Evolutionary conservation across 2,797 vertebrate genomes (phyloP), one percentile per base, ranked within the genome.

Genomic region (Babyrousa celebensis): DNA sequence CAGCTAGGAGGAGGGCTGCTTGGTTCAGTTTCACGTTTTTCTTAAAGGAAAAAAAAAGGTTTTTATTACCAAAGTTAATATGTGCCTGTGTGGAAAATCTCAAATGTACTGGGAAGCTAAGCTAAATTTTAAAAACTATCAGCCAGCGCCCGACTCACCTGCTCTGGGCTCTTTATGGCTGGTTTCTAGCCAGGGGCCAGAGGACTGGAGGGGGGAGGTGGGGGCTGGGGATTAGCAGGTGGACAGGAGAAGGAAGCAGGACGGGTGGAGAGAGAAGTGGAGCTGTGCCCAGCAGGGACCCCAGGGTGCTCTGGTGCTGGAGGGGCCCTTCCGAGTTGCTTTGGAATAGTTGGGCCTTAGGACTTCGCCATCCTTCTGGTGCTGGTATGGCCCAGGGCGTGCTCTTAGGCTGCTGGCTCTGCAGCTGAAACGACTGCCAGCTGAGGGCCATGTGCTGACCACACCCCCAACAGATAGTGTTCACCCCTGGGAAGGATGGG

Each of bases 71-170:
- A 32, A 82, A 88, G 63, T 82, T 82, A 80, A 77, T 32, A 12
- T 12, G 17, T 23, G 5, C 80, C 87, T 52, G 10, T 58, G 52
- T 48, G 36, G 92, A 58, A 68, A 89, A 62, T 72, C 54, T 89
- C 70, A 68, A 86, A 70, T 3, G 20, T 68, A 16, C 70, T 89
- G 36, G 92, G 91, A 97, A 94, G 88, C 75, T 48, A 48, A 48
- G 43, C 17, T 85, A 32, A 52, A 63, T 75, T 74, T 68, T 72
- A 78, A 60, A 70, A 25, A 27, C 43, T 32, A 32, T 78, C 74
- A 77, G 83, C 78, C 40, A 36, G 58, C 3, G 7, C 23, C 60
- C 58, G 56, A 62, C 58, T 20, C 9, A 15, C 52, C 25, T 1
- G 1, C 67, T 21, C 5, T 58, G 60, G 71, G 54, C 27, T 29